Conservation (phyloP, 2,797 vertebrate species). For the Eospalax fontanierii region DNA sequence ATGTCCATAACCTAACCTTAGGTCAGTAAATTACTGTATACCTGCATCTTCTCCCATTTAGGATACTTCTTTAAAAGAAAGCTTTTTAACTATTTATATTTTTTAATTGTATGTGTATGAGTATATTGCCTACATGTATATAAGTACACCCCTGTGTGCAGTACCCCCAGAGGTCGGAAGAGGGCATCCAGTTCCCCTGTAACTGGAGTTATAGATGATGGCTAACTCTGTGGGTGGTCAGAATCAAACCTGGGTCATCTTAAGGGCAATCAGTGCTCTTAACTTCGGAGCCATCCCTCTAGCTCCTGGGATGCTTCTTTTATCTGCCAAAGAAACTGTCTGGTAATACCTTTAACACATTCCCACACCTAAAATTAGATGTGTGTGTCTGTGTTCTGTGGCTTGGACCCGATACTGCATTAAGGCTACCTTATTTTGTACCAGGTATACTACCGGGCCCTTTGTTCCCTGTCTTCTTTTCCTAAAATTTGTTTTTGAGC, state of each 20-base stretch:
- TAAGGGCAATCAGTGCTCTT: no score
- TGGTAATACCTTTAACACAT: background rate
- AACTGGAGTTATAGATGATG: no score
- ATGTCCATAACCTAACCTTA: background rate
- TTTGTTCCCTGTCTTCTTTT: background rate
- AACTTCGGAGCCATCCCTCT: no score
- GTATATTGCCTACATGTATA: no score
- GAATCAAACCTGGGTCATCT: no score
- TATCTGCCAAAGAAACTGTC: background rate
- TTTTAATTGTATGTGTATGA: no score
- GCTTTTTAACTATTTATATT: no score
- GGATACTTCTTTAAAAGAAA: background rate
- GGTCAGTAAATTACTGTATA: constrained; percentile 31
- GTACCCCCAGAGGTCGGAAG: no score
- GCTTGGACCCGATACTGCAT: background rate
- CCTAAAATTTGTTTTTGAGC: constrained; percentile 1
- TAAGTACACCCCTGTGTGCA: no score
- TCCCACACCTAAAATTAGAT: background rate
- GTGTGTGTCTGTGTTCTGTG: background rate
- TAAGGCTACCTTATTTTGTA: background rate
- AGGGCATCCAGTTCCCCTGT: no score
- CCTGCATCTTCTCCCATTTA: background rate
- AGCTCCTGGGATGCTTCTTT: background rate
- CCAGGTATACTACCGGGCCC: background rate
- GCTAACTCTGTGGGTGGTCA: no score